A percentile compares a stretch with the other conserved stretches of the same genome.
Evolutionary conservation across 2,113 vertebrate genomes (phyloP).

Genomic region (Ctenomys sociabilis): DNA sequence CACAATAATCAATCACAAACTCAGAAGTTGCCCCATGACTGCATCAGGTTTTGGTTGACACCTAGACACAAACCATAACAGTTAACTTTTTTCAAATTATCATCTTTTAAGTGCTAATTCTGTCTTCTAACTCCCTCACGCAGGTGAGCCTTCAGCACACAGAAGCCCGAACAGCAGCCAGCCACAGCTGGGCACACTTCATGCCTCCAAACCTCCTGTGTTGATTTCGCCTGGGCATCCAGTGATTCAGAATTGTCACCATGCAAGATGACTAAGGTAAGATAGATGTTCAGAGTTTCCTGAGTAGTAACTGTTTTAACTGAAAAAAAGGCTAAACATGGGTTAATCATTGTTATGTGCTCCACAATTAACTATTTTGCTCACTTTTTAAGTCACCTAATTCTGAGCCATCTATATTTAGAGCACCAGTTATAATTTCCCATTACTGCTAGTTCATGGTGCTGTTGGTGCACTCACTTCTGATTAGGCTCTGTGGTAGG

Average conservation of each 20-base stretch:
- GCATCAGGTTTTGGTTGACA: too few relatives aligned
- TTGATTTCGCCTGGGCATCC: too few relatives aligned
- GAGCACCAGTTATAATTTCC: not conserved
- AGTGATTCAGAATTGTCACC: not conserved
- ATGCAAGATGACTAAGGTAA: not conserved
- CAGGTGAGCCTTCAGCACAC: rapidly evolving
- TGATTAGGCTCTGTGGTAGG: not conserved
- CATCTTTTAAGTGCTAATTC: slow-evolving; percentile 17
- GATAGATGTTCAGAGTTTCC: not conserved
- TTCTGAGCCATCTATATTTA: not conserved
- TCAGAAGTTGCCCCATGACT: too few relatives aligned
- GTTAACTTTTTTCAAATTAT: slow-evolving; percentile 9
- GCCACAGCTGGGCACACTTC: not conserved
- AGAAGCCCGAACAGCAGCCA: too few relatives aligned
- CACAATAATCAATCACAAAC: too few relatives aligned
- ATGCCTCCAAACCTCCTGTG: not conserved
- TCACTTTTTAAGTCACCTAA: not conserved
- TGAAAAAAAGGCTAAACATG: not conserved
- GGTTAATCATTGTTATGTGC: not conserved
- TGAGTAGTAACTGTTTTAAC: not conserved
- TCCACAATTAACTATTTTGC: not conserved
- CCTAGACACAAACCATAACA: too few relatives aligned
- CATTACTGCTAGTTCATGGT: too few relatives aligned
- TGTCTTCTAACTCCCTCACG: not conserved
- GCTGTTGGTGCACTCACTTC: too few relatives aligned